phyloP scores from a whole-genome alignment of 2,797 vertebrate species.

The Triplophysa yarkandensis region DNA sequence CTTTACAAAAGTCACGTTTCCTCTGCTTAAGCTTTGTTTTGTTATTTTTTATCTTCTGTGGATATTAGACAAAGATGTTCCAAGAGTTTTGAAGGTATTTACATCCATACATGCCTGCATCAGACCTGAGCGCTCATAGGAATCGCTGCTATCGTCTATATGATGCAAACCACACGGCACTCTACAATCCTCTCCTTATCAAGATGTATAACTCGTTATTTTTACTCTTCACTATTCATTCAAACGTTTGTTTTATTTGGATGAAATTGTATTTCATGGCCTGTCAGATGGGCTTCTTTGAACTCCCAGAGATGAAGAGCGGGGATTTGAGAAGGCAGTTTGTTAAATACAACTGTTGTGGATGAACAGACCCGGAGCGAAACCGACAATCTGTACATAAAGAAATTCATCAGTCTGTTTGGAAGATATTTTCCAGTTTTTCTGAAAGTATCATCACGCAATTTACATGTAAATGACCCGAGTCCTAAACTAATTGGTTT shows the following conservation, averaged over 20 bases:
- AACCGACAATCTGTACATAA: conserved; percentile 39
- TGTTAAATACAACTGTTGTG: conserved; percentile 23
- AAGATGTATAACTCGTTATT: conserved; percentile 37
- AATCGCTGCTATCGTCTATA: background rate
- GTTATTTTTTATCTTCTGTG: too few relatives aligned
- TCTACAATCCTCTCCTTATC: conserved; percentile 17
- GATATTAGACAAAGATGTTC: too few relatives aligned
- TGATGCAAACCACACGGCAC: background rate
- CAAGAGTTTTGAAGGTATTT: too few relatives aligned
- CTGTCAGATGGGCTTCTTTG: conserved; percentile 37
- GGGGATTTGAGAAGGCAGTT: conserved; percentile 9
- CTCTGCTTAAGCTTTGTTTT: too few relatives aligned
- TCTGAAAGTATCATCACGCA: conserved; percentile 6
- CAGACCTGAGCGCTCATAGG: too few relatives aligned
- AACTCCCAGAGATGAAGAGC: conserved; percentile 29
- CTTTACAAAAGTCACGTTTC: background rate
- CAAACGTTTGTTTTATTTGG: conserved; percentile 30
- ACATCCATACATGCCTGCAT: background rate
- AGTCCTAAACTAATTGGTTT: conserved; percentile 31
- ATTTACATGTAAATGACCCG: conserved; percentile 41
- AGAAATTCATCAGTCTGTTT: conserved; percentile 4
- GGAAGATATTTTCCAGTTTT: conserved; percentile 6
- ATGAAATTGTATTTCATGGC: conserved; percentile 36
- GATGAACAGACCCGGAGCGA: conserved; percentile 33
- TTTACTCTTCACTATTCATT: conserved; percentile 18